Evolutionary conservation across 2,797 vertebrate genomes (phyloP).

Genomic region (Peromyscus attwateri): DNA sequence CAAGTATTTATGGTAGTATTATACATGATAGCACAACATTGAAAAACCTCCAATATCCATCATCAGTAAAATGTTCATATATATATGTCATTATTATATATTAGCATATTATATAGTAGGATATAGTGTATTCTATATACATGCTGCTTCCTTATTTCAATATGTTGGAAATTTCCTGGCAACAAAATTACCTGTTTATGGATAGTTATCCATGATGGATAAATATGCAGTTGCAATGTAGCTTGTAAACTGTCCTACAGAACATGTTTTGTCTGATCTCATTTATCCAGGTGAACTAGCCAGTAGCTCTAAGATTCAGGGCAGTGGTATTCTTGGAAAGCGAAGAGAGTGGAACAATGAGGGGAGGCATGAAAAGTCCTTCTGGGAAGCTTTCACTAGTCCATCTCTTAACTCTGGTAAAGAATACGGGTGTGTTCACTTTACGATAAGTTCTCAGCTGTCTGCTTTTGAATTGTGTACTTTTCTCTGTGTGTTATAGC

Average conservation of each 20-base stretch:
- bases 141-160: not conserved
- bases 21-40: not conserved
- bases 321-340: not conserved
- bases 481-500: not conserved
- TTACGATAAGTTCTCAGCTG: not conserved
- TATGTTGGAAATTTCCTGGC: not conserved
- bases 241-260: not conserved
- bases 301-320: conserved; percentile 16
- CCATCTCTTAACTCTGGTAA: not conserved
- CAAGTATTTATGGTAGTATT: not conserved
- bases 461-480: not conserved
- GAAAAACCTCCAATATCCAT: not conserved
- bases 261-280: not conserved
- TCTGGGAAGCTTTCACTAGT: not conserved
- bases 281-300: not conserved
- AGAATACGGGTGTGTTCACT: not conserved
- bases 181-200: not conserved
- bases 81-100: not conserved
- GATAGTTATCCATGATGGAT: not conserved
- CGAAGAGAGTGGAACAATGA: not conserved
- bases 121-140: not conserved
- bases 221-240: not conserved
- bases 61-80: not conserved
- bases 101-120: not conserved
- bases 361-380: not conserved